Conservation (phyloP, 2,797 vertebrate species). For the Margarornis squamiger region DNA sequence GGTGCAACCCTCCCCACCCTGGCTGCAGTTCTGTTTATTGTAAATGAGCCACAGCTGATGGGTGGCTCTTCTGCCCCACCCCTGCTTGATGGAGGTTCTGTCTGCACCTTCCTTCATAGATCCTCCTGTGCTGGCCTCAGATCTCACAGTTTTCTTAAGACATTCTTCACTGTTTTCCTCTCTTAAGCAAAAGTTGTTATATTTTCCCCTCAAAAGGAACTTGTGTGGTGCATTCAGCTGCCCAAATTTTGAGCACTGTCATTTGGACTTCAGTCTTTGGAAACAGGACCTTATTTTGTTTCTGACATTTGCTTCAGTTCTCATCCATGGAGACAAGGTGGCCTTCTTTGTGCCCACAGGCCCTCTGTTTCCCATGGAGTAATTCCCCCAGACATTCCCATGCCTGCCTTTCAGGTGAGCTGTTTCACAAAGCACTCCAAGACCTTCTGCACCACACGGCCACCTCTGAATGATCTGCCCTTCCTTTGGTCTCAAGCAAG, state of each 20-base stretch:
- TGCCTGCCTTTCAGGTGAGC: background rate
- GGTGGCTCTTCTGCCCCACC: background rate
- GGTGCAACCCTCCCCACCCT: background rate
- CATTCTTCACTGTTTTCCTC: background rate
- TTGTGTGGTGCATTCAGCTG: background rate
- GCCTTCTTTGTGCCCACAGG: accelerated
- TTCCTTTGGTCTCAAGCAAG: background rate
- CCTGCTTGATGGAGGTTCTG: background rate
- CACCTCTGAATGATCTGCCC: background rate
- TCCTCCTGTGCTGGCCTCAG: background rate
- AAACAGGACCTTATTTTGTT: background rate
- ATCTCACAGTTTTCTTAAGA: accelerated
- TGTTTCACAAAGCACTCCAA: background rate
- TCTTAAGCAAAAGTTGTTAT: too few species aligned
- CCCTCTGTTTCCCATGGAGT: background rate
- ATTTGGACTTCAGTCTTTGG: background rate
- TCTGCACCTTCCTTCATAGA: background rate
- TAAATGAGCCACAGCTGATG: background rate
- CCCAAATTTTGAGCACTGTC: background rate
- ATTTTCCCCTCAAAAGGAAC: background rate
- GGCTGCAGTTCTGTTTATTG: background rate
- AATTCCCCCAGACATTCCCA: background rate
- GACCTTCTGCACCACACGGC: background rate
- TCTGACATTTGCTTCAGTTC: background rate
- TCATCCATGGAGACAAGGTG: accelerated